These are phyloP conservation scores for Eurytoma adleriae DNA, from an alignment of 2,888 invertebrate species.

Conservation along the genomic window DNA sequence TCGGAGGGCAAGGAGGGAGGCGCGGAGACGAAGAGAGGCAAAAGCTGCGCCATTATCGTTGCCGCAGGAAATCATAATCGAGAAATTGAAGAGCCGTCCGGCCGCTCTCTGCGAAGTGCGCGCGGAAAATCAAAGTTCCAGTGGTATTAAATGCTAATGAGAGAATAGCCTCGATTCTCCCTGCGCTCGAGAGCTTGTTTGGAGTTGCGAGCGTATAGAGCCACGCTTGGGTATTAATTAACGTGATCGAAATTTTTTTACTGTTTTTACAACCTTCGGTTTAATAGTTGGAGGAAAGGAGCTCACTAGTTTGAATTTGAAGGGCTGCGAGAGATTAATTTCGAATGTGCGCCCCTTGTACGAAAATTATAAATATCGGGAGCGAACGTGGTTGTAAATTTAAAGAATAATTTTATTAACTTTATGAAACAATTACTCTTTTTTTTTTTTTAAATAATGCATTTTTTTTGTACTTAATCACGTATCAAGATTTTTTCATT, in stretches of 20 bases:
- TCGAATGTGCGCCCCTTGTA: no score
- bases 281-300: no score
- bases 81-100: slow-evolving; percentile 61
- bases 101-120: slow-evolving; percentile 49
- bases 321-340: no score
- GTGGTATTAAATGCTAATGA: slow-evolving; percentile 72
- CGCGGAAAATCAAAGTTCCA: slow-evolving; percentile 70
- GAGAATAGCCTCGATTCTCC: slow-evolving; percentile 54
- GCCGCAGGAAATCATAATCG: slow-evolving; percentile 68
- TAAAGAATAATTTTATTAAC: no score
- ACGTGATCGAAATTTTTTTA: background rate
- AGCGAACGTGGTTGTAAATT: no score
- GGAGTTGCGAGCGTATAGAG: background rate
- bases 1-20: slow-evolving; percentile 52
- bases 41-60: slow-evolving; percentile 62
- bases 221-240: slow-evolving; percentile 44
- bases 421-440: no score
- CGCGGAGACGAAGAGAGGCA: slow-evolving; percentile 22
- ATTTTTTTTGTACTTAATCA: no score
- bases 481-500: background rate
- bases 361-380: no score
- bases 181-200: background rate
- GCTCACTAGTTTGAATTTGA: no score
- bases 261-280: no score
- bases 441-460: no score